phyloP scores from a whole-genome alignment of 2,888 invertebrate species.

The Xiphydria camelus region DNA sequence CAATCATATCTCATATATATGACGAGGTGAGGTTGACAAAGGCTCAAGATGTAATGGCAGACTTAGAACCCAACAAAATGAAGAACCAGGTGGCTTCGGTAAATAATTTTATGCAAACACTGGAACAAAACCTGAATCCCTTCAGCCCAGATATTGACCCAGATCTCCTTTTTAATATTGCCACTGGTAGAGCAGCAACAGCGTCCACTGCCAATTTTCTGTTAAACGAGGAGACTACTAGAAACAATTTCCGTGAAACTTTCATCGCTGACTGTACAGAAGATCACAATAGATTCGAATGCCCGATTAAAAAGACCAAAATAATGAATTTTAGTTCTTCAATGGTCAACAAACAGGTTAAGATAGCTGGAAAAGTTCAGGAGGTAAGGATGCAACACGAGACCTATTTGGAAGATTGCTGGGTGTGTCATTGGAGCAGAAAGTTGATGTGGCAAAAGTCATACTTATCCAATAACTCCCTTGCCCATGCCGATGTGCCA shows the following conservation, averaged over 20 bases:
- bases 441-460: slow-evolving; percentile 22
- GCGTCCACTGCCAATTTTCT: no score
- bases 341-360: slow-evolving; percentile 21
- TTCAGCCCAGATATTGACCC: slow-evolving; percentile 23
- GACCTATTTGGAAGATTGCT: slow-evolving; percentile 16
- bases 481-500: slow-evolving; percentile 29
- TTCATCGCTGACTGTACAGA: slow-evolving; percentile 37
- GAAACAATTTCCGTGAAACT: slow-evolving; percentile 24
- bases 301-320: slow-evolving; percentile 29
- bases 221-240: slow-evolving; percentile 11
- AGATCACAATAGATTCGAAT: no score
- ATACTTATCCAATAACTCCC: slow-evolving; percentile 29
- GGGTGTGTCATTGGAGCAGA: slow-evolving; percentile 15
- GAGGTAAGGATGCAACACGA: slow-evolving; percentile 21
- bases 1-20: slow-evolving; percentile 29
- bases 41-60: slow-evolving; percentile 34
- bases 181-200: slow-evolving; percentile 21
- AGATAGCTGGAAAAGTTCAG: slow-evolving; percentile 26
- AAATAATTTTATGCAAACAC: slow-evolving; percentile 10
- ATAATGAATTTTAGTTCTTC: slow-evolving; percentile 28
- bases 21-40: slow-evolving; percentile 27
- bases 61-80: slow-evolving; percentile 27
- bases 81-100: no score
- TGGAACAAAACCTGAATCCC: slow-evolving; percentile 27
- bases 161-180: slow-evolving; percentile 27